Percentiles rank a stretch among this genome's conserved stretches.
Evolutionary conservation across 1,140 invertebrate species (phyloP).

Genomic region (Platyscapa corneri): DNA sequence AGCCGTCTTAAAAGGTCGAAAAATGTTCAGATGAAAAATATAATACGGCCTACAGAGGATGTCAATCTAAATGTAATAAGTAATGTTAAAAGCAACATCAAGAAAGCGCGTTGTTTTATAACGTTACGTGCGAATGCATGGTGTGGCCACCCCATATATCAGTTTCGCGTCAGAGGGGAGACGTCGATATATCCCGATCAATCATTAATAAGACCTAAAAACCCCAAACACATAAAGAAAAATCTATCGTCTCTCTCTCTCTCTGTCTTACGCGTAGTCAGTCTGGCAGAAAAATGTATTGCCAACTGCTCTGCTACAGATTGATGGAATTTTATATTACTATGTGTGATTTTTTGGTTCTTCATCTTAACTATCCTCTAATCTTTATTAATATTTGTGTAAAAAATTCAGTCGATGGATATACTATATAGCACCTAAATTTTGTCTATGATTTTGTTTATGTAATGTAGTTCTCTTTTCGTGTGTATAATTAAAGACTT

Average conservation of each 20-base stretch:
- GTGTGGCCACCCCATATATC: slow-evolving; percentile 68
- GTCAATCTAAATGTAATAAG: background rate
- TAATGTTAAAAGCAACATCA: no score
- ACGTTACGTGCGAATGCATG: slow-evolving; percentile 71
- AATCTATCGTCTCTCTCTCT: slow-evolving; percentile 53
- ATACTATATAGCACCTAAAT: background rate
- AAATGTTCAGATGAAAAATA: background rate
- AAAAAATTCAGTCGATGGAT: background rate
- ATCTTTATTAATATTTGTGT: background rate
- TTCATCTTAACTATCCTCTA: background rate
- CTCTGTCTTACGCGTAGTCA: slow-evolving; percentile 51
- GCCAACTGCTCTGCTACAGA: slow-evolving; percentile 66
- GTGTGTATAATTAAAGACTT: no score
- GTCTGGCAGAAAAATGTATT: slow-evolving; percentile 64
- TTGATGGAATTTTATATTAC: slow-evolving; percentile 75
- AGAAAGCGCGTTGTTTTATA: slow-evolving; percentile 66
- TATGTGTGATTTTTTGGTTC: slow-evolving; percentile 65
- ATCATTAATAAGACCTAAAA: slow-evolving; percentile 75
- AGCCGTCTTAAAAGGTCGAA: background rate
- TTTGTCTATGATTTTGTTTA: no score
- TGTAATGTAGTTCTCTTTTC: no score
- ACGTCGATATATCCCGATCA: slow-evolving; percentile 74
- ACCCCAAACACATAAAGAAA: slow-evolving; percentile 71
- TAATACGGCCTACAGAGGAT: background rate
- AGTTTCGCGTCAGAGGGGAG: slow-evolving; percentile 71